phyloP scores from a whole-genome alignment of 2,888 invertebrate species.

The Trichopoda pennipes region DNA sequence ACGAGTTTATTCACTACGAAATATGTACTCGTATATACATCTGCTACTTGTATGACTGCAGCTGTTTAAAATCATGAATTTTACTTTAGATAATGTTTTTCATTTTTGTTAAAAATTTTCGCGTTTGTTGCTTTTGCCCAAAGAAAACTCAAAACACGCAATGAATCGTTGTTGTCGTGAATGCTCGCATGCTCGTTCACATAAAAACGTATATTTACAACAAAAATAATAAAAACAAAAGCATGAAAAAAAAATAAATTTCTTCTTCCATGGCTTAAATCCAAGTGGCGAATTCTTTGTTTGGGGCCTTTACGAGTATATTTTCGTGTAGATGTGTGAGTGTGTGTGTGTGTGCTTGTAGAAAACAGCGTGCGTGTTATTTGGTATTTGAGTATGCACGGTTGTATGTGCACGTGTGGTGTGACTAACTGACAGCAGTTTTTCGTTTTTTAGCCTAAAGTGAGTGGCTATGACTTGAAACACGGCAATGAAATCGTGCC shows the following conservation, averaged over 20 bases:
- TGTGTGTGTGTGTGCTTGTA: conserved; percentile 4
- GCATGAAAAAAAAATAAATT: conserved; percentile 37
- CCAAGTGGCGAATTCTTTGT: conserved; percentile 52
- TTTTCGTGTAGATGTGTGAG: neutral
- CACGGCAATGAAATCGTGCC: conserved; percentile 61
- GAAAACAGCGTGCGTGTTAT: conserved; percentile 38
- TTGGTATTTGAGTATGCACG: conserved; percentile 10
- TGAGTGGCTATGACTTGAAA: conserved; percentile 57
- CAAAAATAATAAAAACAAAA: conserved; percentile 26
- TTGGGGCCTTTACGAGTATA: conserved; percentile 40
- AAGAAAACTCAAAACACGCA: conserved; percentile 71
- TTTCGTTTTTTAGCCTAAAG: conserved; percentile 49
- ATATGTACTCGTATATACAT: neutral
- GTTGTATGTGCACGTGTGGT: neutral
- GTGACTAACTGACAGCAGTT: conserved; percentile 51
- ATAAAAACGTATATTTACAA: conserved; percentile 34
- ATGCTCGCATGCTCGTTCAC: conserved; percentile 64
- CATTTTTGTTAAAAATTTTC: conserved; percentile 53
- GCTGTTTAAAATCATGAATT: conserved; percentile 33
- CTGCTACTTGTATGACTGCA: conserved; percentile 2
- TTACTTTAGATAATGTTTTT: conserved; percentile 12
- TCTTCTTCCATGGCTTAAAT: conserved; percentile 63
- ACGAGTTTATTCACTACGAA: too few species aligned
- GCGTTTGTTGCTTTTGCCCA: conserved; percentile 56
- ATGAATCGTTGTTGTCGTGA: conserved; percentile 63